These are phyloP conservation scores for Apis dorsata DNA, from an alignment of 1,140 invertebrate genomes.

Conservation along the genomic window DNA sequence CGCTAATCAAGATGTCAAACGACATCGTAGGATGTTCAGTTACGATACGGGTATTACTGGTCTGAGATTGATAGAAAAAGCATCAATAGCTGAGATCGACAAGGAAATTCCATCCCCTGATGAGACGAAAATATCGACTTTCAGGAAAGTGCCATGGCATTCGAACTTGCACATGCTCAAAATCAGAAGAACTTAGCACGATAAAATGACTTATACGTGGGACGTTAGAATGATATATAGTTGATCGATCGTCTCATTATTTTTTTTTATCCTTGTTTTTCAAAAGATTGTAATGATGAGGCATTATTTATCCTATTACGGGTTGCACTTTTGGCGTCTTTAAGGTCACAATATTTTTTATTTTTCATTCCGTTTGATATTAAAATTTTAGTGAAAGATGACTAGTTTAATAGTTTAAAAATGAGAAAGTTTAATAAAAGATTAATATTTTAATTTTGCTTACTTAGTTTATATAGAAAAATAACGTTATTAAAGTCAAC, in stretches of 20 bases:
- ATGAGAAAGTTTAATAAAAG: too few relatives aligned
- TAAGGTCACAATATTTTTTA: not conserved
- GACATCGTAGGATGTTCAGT: slow-evolving; percentile 67
- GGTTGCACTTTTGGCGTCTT: not conserved
- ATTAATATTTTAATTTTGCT: too few relatives aligned
- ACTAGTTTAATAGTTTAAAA: too few relatives aligned
- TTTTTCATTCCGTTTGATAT: too few relatives aligned
- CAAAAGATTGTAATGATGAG: not conserved
- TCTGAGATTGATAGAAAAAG: slow-evolving; percentile 21
- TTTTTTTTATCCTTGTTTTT: not conserved
- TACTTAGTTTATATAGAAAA: too few relatives aligned
- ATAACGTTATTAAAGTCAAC: too few relatives aligned
- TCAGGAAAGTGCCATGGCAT: slow-evolving; percentile 80
- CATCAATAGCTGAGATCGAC: slow-evolving; percentile 50
- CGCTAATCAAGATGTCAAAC: slow-evolving; percentile 19
- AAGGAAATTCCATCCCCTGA: slow-evolving; percentile 48
- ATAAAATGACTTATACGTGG: not conserved
- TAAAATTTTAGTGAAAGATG: too few relatives aligned
- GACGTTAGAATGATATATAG: not conserved
- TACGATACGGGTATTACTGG: slow-evolving; percentile 52
- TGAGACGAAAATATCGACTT: slow-evolving; percentile 70
- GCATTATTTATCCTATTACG: slow-evolving; percentile 3
- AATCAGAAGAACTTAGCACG: slow-evolving; percentile 69
- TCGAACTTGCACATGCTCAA: slow-evolving; percentile 80
- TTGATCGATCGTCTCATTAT: slow-evolving; percentile 4